These are phyloP conservation scores for Trypoxylus dichotomus DNA, from an alignment of 1,140 invertebrate genomes.

Conservation along the genomic window DNA sequence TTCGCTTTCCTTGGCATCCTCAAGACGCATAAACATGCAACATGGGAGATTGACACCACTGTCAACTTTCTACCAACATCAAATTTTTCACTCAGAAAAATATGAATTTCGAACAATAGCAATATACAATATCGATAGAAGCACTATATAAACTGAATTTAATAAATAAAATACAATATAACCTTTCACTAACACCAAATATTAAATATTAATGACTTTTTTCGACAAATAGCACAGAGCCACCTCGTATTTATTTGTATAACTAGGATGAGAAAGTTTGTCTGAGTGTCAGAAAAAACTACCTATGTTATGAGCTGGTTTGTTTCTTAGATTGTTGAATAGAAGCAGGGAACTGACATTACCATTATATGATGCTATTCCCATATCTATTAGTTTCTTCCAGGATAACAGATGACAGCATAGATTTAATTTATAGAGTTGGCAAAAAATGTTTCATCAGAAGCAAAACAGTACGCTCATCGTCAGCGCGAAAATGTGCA, in stretches of 20 bases:
- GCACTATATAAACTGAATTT: not conserved
- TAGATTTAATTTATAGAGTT: too few species aligned
- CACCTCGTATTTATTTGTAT: not conserved
- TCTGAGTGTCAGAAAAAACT: too few species aligned
- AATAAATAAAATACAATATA: not conserved
- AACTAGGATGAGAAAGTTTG: not conserved
- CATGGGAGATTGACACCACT: not conserved
- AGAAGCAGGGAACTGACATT: too few species aligned
- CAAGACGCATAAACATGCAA: constrained; percentile 15
- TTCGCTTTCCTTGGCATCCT: not conserved
- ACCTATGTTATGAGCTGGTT: too few species aligned
- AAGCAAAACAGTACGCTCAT: too few species aligned
- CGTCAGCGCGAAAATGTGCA: too few species aligned
- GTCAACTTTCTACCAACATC: constrained; percentile 7
- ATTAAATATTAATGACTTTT: not conserved
- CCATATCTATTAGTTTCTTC: too few species aligned
- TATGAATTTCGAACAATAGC: not conserved
- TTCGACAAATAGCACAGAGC: not conserved
- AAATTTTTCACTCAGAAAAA: not conserved
- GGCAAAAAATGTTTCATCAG: too few species aligned
- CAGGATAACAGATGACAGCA: too few species aligned
- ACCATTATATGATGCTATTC: too few species aligned
- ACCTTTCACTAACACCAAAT: not conserved
- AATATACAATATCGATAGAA: not conserved
- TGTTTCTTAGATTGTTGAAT: too few species aligned